Evolutionary conservation across 1,140 invertebrate species (phyloP).

Genomic region (Drosophila oshimai): DNA sequence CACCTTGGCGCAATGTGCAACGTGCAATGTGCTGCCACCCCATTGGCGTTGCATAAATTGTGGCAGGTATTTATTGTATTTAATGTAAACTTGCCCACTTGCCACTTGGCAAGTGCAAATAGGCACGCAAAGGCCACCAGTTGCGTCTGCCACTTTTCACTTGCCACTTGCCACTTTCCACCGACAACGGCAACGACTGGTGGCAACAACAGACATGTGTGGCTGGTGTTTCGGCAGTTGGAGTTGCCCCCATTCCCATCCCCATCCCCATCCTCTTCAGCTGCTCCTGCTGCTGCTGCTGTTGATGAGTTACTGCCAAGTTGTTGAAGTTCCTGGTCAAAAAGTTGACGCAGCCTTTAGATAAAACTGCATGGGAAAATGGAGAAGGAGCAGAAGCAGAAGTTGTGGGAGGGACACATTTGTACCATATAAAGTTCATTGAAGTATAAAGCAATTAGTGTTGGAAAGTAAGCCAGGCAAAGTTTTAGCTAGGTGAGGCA

Average conservation of each 20-base stretch:
- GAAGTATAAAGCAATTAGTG: constrained; percentile 55
- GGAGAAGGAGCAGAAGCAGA: not conserved
- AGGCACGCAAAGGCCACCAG: constrained; percentile 71
- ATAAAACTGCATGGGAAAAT: constrained; percentile 26
- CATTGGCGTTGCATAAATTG: constrained; percentile 70
- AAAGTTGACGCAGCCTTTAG: constrained; percentile 60
- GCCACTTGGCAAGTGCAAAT: constrained; percentile 70
- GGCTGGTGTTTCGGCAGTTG: constrained; percentile 15
- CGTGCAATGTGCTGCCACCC: constrained; percentile 4
- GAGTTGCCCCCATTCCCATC: too few relatives aligned
- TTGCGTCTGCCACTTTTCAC: constrained; percentile 47
- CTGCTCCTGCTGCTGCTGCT: constrained; percentile 6
- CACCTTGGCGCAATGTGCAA: constrained; percentile 17
- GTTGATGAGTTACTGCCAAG: constrained; percentile 55
- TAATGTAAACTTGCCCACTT: constrained; percentile 78
- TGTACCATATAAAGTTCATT: constrained; percentile 52
- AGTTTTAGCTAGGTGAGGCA: constrained; percentile 36
- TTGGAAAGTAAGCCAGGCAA: constrained; percentile 40
- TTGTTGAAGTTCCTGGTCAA: constrained; percentile 65
- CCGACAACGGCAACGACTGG: too few relatives aligned
- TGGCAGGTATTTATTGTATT: constrained; percentile 73
- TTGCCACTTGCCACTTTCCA: constrained; percentile 20
- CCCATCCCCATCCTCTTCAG: too few relatives aligned
- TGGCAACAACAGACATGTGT: constrained; percentile 46
- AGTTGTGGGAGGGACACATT: constrained; percentile 7